phyloP scores from a whole-genome alignment of 2,888 invertebrate species.

The Girardia tigrina region DNA sequence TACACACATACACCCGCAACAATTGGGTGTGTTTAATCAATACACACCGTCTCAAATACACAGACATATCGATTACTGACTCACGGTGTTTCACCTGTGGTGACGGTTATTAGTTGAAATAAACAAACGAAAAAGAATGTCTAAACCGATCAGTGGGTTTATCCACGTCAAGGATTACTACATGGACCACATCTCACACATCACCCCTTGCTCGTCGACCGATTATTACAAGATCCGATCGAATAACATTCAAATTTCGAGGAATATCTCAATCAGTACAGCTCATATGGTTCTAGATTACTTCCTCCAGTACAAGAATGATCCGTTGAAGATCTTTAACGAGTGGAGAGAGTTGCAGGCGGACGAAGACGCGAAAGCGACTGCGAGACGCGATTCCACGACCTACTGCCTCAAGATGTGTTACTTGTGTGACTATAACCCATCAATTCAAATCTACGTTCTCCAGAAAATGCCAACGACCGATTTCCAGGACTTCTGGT shows the following conservation, averaged over 20 bases:
- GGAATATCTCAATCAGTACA: background rate
- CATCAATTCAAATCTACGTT: background rate
- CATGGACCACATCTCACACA: background rate
- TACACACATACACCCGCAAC: too few relatives aligned
- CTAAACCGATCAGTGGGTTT: background rate
- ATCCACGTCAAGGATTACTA: conserved; percentile 16
- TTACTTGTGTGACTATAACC: conserved; percentile 8
- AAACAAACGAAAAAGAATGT: too few relatives aligned
- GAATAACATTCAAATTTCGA: background rate
- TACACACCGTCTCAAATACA: too few relatives aligned
- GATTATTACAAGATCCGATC: conserved; percentile 15
- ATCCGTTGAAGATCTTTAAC: background rate
- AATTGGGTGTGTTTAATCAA: too few relatives aligned
- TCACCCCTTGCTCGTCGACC: background rate
- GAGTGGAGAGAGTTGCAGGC: background rate
- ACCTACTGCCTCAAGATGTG: background rate
- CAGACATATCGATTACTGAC: too few relatives aligned
- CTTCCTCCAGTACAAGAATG: background rate
- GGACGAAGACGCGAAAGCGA: background rate
- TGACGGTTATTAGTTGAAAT: too few relatives aligned
- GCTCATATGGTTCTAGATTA: background rate
- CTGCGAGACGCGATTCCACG: background rate
- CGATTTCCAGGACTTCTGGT: background rate
- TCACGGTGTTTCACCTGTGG: too few relatives aligned
- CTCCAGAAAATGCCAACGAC: background rate